These are phyloP conservation scores for Serilophus lunatus DNA, from an alignment of 2,113 vertebrate species.

Conservation along the genomic window DNA sequence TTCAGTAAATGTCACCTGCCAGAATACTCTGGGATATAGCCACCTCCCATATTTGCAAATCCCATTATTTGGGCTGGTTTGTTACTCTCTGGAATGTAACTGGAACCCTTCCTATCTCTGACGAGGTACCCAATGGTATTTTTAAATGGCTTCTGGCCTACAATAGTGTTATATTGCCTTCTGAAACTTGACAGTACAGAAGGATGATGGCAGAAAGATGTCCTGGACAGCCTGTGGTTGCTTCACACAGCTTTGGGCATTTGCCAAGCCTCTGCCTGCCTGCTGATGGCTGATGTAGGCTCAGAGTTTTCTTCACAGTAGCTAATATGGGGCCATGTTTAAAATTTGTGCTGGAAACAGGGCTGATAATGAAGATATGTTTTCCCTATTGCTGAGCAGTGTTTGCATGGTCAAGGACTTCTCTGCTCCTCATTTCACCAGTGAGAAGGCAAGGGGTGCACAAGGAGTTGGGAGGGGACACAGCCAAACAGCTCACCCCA, in stretches of 20 bases:
- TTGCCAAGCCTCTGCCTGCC: neutral
- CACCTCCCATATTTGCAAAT: neutral
- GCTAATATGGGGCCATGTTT: neutral
- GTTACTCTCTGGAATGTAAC: neutral
- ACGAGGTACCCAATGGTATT: neutral
- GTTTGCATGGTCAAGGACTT: neutral
- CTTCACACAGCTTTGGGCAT: neutral
- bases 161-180: neutral
- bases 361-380: neutral
- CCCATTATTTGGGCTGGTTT: neutral
- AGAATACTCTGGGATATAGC: neutral
- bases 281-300: neutral
- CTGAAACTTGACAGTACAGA: neutral
- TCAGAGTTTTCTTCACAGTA: neutral
- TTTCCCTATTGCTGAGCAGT: neutral
- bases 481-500: neutral
- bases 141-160: neutral
- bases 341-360: neutral
- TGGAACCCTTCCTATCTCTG: neutral
- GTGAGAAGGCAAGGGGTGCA: neutral
- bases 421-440: neutral
- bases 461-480: rapidly evolving
- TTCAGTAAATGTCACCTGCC: neutral
- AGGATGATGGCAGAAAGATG: neutral
- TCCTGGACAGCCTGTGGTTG: neutral